phyloP scores from a whole-genome alignment of 2,888 invertebrate genomes.

The Lypha dubia region DNA sequence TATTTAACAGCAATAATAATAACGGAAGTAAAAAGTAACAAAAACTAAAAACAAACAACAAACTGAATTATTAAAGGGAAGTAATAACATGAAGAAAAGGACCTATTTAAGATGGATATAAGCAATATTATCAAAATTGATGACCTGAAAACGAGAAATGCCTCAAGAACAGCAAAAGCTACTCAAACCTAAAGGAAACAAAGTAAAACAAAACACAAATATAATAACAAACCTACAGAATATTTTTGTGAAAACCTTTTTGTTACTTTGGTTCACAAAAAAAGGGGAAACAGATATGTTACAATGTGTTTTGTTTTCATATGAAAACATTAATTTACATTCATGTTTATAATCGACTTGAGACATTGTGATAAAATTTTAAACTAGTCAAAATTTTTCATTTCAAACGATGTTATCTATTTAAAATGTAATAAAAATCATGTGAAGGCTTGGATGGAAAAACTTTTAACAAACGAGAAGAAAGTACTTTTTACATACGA shows the following conservation, averaged over 20 bases:
- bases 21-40: background rate
- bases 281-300: background rate
- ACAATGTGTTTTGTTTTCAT: background rate
- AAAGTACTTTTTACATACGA: no score
- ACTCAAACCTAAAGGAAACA: background rate
- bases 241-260: background rate
- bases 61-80: background rate
- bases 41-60: background rate
- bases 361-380: background rate
- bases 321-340: background rate
- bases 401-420: no score
- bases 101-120: background rate
- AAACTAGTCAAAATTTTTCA: background rate
- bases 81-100: background rate
- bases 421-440: no score
- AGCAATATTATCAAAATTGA: background rate
- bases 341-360: background rate
- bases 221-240: background rate
- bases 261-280: background rate
- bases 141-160: background rate
- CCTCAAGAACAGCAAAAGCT: background rate
- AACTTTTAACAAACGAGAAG: no score
- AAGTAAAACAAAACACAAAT: background rate
- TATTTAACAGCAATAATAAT: background rate
- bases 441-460: no score